Base-by-base conservation (phyloP, 2,888 invertebrate genomes). In the Tricholauxania praeusta region DNA sequence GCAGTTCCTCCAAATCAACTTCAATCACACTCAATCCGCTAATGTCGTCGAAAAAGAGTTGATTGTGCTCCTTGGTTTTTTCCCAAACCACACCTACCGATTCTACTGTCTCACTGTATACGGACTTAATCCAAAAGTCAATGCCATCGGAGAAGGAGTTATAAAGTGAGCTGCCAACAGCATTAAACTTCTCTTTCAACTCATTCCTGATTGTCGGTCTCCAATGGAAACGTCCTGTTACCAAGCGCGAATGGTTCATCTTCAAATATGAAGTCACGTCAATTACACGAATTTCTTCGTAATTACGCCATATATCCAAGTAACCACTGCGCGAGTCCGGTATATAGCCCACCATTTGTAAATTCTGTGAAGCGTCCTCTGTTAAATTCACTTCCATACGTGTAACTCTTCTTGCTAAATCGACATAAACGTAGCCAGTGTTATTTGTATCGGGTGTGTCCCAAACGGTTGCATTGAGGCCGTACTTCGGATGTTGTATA, bases 161-260 rank as follows among this genome's bases (percentile, higher is more conserved):
- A 77, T 91, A 91, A 10, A 89, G 80, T 6, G 88, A 87, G 12
- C 87, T 83, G 3, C 88, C 82, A 1, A 88, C 78, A 3, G 84
- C 81, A 73, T 87, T 88, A 2, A 90, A 80, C 64, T 87, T 87
- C 66, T 86, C 91, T 80, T 89, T 88, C 10, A 93, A 80, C 76
- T 92, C 92, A 2, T 84, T 81, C 80, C 91, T 92, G 32, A 95
- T 90, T 77, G 93, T 91, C 0, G 95, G 94, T 28, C 95, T 89
- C 96, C 96, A 96, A 73, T 91, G 89, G 28, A 95, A 88, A n/a
- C 91, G 91, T 74, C 95, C 94, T 1, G 94, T 94, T 15, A 96
- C 89, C 1, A 96, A 88, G 52, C 95, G 89, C 0, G 96, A 96
- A 83, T 96, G 95, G 87, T 96, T 96, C 78, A 96, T 90, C 39